These are phyloP conservation scores for Monopterus albus DNA, from an alignment of 2,113 vertebrate genomes.

Conservation along the genomic window DNA sequence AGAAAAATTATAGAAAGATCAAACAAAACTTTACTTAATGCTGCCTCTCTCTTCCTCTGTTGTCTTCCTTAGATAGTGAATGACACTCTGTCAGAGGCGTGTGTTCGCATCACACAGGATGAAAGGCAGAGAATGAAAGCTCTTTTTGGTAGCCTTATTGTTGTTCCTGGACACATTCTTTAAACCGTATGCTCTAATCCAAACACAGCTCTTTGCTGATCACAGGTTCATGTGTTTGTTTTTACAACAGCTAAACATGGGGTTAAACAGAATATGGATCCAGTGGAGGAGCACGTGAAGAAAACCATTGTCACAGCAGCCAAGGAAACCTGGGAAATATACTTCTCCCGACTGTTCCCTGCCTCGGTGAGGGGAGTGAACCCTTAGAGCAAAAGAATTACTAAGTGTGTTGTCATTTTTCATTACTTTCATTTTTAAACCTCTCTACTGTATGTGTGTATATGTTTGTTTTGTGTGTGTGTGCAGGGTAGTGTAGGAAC, in stretches of 20 bases:
- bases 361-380: conserved; percentile 86
- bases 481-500: conserved; percentile 94
- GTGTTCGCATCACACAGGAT: conserved; percentile 90
- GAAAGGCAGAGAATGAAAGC: conserved; percentile 92
- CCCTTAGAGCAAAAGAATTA: neutral
- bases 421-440: conserved; percentile 4
- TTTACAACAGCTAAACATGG: conserved; percentile 85
- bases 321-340: conserved; percentile 90
- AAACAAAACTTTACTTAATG: conserved; percentile 26
- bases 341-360: conserved; percentile 96
- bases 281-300: conserved; percentile 89
- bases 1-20: conserved; percentile 27
- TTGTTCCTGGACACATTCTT: conserved; percentile 37
- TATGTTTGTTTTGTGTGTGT: conserved; percentile 44
- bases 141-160: conserved; percentile 87
- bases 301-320: conserved; percentile 85
- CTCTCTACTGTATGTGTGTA: conserved; percentile 18
- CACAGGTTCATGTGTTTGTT: conserved; percentile 43
- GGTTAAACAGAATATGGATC: conserved; percentile 85
- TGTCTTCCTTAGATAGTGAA: conserved; percentile 86
- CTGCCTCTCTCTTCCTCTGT: conserved; percentile 5
- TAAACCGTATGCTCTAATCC: conserved; percentile 1
- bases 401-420: neutral
- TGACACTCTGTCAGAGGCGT: conserved; percentile 91
- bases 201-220: conserved; percentile 37